These are phyloP conservation scores for Amblyopsis hoosieri DNA, from an alignment of 2,797 vertebrate species.

Conservation along the genomic window DNA sequence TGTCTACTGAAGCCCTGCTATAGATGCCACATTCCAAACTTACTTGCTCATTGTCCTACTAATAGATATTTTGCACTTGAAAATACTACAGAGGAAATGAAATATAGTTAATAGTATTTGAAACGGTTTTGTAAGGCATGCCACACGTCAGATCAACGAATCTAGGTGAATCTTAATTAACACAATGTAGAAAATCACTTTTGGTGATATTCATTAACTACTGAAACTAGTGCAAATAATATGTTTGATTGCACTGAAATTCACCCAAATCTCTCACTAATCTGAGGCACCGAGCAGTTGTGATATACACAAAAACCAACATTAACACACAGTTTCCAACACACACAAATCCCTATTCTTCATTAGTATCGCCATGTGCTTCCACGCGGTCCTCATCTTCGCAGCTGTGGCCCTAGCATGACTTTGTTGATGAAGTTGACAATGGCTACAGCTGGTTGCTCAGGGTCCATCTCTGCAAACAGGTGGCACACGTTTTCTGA, in stretches of 20 bases:
- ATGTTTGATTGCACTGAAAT: too few species aligned
- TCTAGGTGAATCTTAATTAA: too few species aligned
- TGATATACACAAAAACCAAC: not conserved
- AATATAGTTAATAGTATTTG: not conserved
- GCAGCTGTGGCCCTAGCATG: slow-evolving; percentile 86
- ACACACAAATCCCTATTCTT: slow-evolving; percentile 13
- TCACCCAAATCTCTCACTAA: slow-evolving; percentile 22
- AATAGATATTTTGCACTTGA: not conserved
- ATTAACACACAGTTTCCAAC: slow-evolving; percentile 1
- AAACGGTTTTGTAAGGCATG: slow-evolving; percentile 17
- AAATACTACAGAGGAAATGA: too few species aligned
- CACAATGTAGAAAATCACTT: not conserved
- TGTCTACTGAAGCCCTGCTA: not conserved
- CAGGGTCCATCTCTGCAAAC: slow-evolving; percentile 90
- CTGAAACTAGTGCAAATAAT: slow-evolving; percentile 9
- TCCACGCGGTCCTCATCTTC: slow-evolving; percentile 58
- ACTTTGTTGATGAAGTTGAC: slow-evolving; percentile 97
- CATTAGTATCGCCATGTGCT: slow-evolving; percentile 1
- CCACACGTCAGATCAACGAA: slow-evolving; percentile 13
- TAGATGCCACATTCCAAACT: slow-evolving; percentile 7
- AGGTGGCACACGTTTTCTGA: slow-evolving; percentile 91
- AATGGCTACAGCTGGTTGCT: slow-evolving; percentile 90
- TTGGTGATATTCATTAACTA: too few species aligned
- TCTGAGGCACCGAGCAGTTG: slow-evolving; percentile 10
- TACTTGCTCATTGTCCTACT: slow-evolving; percentile 12